Base-by-base conservation (phyloP, 2,888 invertebrate species). In the Harpalus rufipes region DNA sequence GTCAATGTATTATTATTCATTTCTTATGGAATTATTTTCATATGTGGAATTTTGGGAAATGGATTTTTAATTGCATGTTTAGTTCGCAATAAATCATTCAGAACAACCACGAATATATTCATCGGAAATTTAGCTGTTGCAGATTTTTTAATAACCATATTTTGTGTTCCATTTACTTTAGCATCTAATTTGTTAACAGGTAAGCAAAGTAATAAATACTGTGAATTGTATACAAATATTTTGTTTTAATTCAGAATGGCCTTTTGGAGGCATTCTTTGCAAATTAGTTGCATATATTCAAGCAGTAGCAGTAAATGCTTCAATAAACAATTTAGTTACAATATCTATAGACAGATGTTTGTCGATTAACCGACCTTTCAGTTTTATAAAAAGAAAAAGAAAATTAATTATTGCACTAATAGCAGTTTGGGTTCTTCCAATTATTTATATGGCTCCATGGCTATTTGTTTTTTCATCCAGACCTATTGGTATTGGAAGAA, bases 41-140 rank as follows among this genome's bases (percentile, higher is more conserved):
- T 83, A 16, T 58, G 41, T 18, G 76, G 83, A 25, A 41, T 83
- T 76, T 18, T 76, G 39, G 83, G 74, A 39, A 83, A 83, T 21
- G 21, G 39, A n/a, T 83, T 83, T 61, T 14, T 83, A 32, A 44
- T 83, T 39, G 21, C 56, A 61, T 59, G 61, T 61, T 58, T 83
- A 74, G 7, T 18, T 61, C 59, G 39, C 39, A 83, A 58, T 16
- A 58, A 39, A 18, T 59, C 59, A 12, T 58, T 74, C 21, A 74
- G 74, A 76, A 76, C 83, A 39, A 83, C 83, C 8, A 74, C 83
- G 25, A 83, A 83, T 83, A 61, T 83, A 59, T 74, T 83, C n/a
- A 83, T 83, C 21, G 83, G 83, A 41, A 83, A 83, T 39, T 72
- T 83, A 32, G 83, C 83, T 12, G 44, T 83, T 16, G 74, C 74